These are phyloP conservation scores for Metaphire vulgaris DNA, from an alignment of 1,140 invertebrate genomes.

Conservation along the genomic window DNA sequence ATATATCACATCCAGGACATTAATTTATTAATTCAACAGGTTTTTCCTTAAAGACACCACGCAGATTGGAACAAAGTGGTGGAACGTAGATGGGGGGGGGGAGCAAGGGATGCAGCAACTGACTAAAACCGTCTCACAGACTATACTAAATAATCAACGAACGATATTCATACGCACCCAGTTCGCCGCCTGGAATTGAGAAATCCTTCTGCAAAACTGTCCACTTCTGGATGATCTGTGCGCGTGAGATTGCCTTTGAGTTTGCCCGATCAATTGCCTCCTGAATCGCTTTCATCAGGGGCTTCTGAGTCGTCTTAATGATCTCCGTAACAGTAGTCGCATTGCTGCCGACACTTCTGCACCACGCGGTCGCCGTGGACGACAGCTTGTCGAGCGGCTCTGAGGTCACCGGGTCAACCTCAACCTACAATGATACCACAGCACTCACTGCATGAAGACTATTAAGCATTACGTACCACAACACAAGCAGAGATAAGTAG, in stretches of 20 bases:
- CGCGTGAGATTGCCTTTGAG: conserved; percentile 71
- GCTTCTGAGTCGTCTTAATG: conserved; percentile 35
- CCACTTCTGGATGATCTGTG: conserved; percentile 84
- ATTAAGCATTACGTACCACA: too few relatives aligned
- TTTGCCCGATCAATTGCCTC: conserved; percentile 73
- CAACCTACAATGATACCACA: conserved; percentile 61
- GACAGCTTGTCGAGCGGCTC: conserved; percentile 65
- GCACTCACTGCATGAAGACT: too few relatives aligned
- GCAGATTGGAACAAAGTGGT: neutral
- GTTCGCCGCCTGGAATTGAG: conserved; percentile 75
- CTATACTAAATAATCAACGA: conserved; percentile 3
- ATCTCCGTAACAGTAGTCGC: conserved; percentile 58
- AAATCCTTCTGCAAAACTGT: conserved; percentile 78
- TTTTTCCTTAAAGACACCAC: neutral
- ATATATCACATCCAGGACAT: neutral
- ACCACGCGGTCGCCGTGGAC: conserved; percentile 59
- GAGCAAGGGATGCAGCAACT: neutral
- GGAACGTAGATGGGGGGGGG: neutral
- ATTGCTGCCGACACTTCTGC: conserved; percentile 60
- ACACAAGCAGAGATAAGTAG: too few relatives aligned
- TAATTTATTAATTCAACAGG: neutral
- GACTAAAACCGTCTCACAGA: neutral
- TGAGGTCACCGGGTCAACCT: conserved; percentile 63
- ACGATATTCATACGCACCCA: conserved; percentile 57
- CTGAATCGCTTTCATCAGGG: conserved; percentile 51